phyloP scores from a whole-genome alignment of 2,113 vertebrate species.

The Hydrochoerus hydrochaeris region DNA sequence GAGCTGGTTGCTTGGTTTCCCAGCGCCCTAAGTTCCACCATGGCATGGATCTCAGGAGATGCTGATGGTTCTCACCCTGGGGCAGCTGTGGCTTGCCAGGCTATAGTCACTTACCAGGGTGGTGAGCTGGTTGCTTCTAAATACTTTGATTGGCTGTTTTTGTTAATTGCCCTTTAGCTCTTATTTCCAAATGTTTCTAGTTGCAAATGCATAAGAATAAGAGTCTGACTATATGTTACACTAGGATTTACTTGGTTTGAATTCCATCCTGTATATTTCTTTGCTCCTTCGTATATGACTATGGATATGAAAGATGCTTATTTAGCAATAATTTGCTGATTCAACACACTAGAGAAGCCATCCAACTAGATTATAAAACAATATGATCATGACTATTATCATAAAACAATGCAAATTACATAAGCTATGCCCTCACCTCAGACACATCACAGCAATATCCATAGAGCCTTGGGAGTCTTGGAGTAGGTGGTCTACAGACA shows the following conservation, averaged over 20 bases:
- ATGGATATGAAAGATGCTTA: neutral
- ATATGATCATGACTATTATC: neutral
- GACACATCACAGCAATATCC: fast-evolving
- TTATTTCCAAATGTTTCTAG: neutral
- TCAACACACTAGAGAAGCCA: neutral
- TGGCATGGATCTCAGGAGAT: too few relatives aligned
- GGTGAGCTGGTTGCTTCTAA: too few relatives aligned
- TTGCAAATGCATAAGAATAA: neutral
- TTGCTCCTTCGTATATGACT: neutral
- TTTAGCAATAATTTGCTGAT: neutral
- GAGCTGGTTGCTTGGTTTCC: too few relatives aligned
- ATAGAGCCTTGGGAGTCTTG: neutral
- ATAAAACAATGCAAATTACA: neutral
- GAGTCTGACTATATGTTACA: neutral
- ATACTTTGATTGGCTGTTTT: neutral
- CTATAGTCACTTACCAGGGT: too few relatives aligned
- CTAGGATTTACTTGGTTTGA: neutral
- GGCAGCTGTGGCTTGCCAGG: too few relatives aligned
- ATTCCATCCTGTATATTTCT: neutral
- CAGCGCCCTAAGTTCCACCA: too few relatives aligned
- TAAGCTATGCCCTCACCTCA: too few relatives aligned
- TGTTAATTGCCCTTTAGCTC: neutral
- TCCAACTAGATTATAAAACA: neutral
- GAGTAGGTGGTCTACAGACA: neutral
- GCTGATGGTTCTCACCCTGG: too few relatives aligned